Conservation (phyloP, 2,888 invertebrate genomes). For the Cosmopolites sordidus region DNA sequence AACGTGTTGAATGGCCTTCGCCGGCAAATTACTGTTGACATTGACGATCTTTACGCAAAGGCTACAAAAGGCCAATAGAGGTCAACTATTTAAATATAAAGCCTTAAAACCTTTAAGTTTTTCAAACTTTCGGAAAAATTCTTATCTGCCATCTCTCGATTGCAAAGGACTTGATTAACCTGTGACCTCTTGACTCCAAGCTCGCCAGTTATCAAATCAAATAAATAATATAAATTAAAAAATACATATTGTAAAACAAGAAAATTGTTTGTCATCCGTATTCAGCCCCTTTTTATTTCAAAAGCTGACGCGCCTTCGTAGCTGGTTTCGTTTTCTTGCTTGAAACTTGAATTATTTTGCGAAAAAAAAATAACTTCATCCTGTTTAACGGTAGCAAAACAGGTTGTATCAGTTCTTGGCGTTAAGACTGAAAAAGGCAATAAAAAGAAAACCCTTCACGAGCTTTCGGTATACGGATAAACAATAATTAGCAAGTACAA, state of each 20-base stretch:
- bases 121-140: constrained; percentile 5
- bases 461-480: constrained; percentile 30
- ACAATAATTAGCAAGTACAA: constrained; percentile 40
- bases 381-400: constrained; percentile 40
- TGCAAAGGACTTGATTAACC: constrained; percentile 33
- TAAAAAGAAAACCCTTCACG: constrained; percentile 36
- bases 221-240: constrained; percentile 26
- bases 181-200: constrained; percentile 38
- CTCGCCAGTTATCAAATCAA: constrained; percentile 35
- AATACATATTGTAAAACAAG: constrained; percentile 14
- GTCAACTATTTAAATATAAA: constrained; percentile 46
- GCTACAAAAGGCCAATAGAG: constrained; percentile 50
- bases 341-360: constrained; percentile 21
- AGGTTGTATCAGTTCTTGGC: constrained; percentile 44
- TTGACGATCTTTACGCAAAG: constrained; percentile 49
- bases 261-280: background rate
- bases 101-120: constrained; percentile 5
- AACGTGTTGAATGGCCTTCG: constrained; percentile 49
- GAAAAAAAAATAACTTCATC: constrained; percentile 29
- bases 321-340: constrained; percentile 20
- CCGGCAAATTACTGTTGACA: constrained; percentile 50
- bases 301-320: constrained; percentile 20
- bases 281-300: background rate
- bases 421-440: constrained; percentile 37
- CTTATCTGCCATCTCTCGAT: constrained; percentile 7